Evolutionary conservation across 2,888 invertebrate species (phyloP), one percentile per base, ranked within the genome.

Genomic region (Toxonevra muliebris): DNA sequence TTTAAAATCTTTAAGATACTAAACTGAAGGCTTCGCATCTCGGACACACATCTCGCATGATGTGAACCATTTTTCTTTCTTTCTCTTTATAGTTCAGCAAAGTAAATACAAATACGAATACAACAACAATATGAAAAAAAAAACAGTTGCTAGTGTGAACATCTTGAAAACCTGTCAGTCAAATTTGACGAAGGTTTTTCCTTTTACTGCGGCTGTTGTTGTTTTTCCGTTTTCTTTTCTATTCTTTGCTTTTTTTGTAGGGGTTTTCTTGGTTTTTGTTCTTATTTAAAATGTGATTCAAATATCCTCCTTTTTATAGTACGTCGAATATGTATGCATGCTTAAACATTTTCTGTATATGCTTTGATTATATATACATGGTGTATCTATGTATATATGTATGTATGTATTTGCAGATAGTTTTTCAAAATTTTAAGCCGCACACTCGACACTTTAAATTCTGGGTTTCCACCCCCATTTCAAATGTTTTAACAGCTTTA

Each of bases 101-200:
- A 48, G 48, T n/a, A 48, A 48, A 15, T 3, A 48, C 12, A n/a
- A 48, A 48, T n/a, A 8, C 2, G 48, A 48, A 48, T 5, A 48
- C 12, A 48, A 48, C 17, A 59, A 65, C 15, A 50, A 20, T 11
- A n/a, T 40, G 30, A 19, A 65, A 65, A 57, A 30, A 12, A 8
- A 54, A 11, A 19, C 17, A 76, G 65, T 73, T 74, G 72, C 67
- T 72, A 77, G 79, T 82, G 82, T 79, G 80, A 83, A 81, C 82
- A 78, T 82, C 79, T 82, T 81, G 77, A 81, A 81, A 80, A 79
- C 81, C 83, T 82, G 84, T 82, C 84, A 77, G 76, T 78, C 79
- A 76, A 76, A 75, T 79, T 82, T 83, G 84, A 83, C 79, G 79
- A 79, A 82, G 82, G 82, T 82, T 62, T 63, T 66, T 41, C 40